Evolutionary conservation across 2,113 vertebrate genomes (phyloP), one percentile per base, ranked within the genome.

Genomic region (Sakesphorus luctuosus): DNA sequence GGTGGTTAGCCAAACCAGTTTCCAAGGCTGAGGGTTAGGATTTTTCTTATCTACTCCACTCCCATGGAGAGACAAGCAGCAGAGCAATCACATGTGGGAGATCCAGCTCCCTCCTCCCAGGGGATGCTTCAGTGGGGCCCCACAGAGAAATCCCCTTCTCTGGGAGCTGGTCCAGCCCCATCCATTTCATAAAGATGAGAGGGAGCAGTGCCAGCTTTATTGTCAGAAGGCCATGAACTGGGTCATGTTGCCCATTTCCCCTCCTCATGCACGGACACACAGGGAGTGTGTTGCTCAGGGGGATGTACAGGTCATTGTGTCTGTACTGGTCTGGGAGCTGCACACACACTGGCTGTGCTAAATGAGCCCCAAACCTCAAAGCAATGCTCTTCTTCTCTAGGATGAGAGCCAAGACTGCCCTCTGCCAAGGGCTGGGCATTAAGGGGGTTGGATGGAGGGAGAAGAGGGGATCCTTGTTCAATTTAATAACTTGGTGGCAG

Each of bases 1-100:
- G 33, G 31, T 74, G 68, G 29, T 44, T 87, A 84, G 77, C 47
- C 86, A 31, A 81, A 90, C 47, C 93, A 85, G 38, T 74, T 77
- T 52, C 44, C 9, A 17, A 44, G 24, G 69, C 28, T 73, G 74
- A 87, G 56, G 46, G 13, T 3, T 52, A 82, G 89, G 73, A 44
- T 75, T 17, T n/a, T 52, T 76, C 40, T 66, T 61, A 61, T 50
- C 87, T 21, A 1, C 58, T 69, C 9, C 63, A 53, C 10, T 74
- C 38, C 52, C 29, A 3, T 1, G 17, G 40, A 56, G 36, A 31
- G 52, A 31, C 2, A 33, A 80, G 18, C 79, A 71, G 61, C 19
- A 68, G 29, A 86, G 23, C 53, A 80, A 16, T 29, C 7, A 4
- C 2, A 1, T 0, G 10, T 25, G 55, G 55, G 83, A 68, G 49